Conservation (phyloP, 2,797 vertebrate species). For the Hippoglossus hippoglossus region DNA sequence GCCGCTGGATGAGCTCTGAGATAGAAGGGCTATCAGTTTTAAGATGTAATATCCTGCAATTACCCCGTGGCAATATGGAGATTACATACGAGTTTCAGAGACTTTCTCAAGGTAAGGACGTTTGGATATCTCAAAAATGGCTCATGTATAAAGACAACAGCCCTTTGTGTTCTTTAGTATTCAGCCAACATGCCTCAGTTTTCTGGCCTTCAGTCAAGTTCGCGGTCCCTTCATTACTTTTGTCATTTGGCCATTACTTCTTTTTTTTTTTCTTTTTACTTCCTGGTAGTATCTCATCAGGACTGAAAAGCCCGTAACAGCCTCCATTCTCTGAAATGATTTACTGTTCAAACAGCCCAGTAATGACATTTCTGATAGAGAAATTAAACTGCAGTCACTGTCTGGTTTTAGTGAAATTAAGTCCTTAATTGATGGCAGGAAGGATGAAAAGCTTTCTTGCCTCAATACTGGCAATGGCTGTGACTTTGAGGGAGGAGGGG, state of each 20-base stretch:
- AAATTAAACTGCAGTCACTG: constrained; percentile 68
- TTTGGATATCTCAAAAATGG: neutral
- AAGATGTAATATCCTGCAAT: constrained; percentile 15
- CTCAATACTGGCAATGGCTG: constrained; percentile 20
- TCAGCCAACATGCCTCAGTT: constrained; percentile 12
- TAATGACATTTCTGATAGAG: constrained; percentile 79
- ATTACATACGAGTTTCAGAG: neutral
- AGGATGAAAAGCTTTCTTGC: constrained; percentile 55
- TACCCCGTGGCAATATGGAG: constrained; percentile 5
- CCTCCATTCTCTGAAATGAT: constrained; percentile 66
- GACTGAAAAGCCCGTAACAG: constrained; percentile 46
- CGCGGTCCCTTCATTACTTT: constrained; percentile 52
- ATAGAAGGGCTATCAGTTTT: constrained; percentile 13
- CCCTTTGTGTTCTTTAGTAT: constrained; percentile 19
- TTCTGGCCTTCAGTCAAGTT: constrained; percentile 33
- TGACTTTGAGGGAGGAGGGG: constrained; percentile 50
- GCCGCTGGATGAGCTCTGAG: constrained; percentile 16
- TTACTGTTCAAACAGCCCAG: constrained; percentile 76
- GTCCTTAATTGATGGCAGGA: constrained; percentile 72
- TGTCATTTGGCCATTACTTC: constrained; percentile 51
- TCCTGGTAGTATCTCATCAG: constrained; percentile 52
- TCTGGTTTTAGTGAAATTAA: constrained; percentile 72
- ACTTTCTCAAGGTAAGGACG: neutral
- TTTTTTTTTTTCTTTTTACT: constrained; percentile 32
- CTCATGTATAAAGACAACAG: neutral